phyloP scores from a whole-genome alignment of 2,888 invertebrate genomes.

The Ellobium chinense region DNA sequence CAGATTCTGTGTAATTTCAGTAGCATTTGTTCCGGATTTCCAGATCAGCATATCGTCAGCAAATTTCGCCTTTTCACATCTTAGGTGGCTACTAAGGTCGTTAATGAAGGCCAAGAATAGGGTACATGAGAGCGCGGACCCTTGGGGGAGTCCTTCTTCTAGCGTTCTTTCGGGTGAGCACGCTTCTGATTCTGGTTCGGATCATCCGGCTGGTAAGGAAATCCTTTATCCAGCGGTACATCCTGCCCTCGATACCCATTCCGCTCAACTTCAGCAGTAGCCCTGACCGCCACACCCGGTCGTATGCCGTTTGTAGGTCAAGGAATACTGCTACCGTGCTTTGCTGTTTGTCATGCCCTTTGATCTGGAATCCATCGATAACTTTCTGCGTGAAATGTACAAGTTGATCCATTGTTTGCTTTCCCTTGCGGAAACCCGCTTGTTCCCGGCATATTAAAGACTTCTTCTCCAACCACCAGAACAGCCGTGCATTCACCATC shows the following conservation, averaged over 20 bases:
- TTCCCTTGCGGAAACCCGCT: conserved; percentile 12
- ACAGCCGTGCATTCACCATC: background rate
- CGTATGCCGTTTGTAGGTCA: conserved; percentile 9
- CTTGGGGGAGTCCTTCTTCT: background rate
- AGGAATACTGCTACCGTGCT: background rate
- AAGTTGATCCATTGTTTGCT: conserved; percentile 11
- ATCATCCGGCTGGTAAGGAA: background rate
- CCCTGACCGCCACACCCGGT: conserved; percentile 9
- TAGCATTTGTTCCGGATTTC: too few relatives aligned
- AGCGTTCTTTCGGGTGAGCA: background rate
- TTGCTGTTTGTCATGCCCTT: background rate
- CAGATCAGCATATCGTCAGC: too few relatives aligned
- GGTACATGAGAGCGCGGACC: background rate
- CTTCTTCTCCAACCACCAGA: conserved; percentile 2
- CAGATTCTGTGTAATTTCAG: too few relatives aligned
- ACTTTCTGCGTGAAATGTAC: background rate
- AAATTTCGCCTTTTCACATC: background rate
- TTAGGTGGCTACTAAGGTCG: background rate
- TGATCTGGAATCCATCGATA: background rate
- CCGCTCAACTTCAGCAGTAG: background rate
- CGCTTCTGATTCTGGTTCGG: too few relatives aligned
- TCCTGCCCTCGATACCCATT: background rate
- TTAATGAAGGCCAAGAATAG: background rate
- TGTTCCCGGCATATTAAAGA: background rate
- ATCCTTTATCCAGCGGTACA: conserved; percentile 1